Evolutionary conservation across 2,888 invertebrate species (phyloP), one percentile per base, ranked within the genome.

Genomic region (Colletes collaris): DNA sequence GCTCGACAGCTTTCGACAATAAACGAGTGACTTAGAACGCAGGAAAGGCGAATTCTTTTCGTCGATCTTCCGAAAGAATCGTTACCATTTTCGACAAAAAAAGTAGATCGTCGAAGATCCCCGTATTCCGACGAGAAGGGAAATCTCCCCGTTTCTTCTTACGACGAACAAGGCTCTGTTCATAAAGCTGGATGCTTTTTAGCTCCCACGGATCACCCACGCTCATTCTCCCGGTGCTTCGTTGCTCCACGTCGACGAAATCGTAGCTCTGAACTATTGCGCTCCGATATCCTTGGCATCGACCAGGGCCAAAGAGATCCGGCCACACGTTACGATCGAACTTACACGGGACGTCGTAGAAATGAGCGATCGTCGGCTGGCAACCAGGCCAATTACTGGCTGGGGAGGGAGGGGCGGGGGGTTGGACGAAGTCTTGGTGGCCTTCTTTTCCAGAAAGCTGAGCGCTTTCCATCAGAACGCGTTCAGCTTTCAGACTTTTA

Each of bases 181-280:
- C 68, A 65, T 81, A 75, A 80, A 81, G 75, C 75, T 71, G 19
- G 35, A 19, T 56, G 68, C 68, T 46, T 52, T 71, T 72, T 68
- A 65, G 65, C 55, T 53, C 40, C 37, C 37, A 19, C 27, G 60
- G 13, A 5, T 55, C 44, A 19, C n/a, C 13, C 65, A n/a, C 53
- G 55, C 40, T 27, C 40, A 55, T 46, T 50, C 65, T 64, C 44
- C 46, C 13, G 8, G n/a, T 11, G 40, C 13, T 16, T 56, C 44
- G 16, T n/a, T 13, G 3, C 50, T n/a, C 49, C 56, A 11, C 60
- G 37, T 59, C 75, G 60, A 63, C 67, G 35, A 56, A 62, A 55
- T 76, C 75, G 53, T 76, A 82, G 70, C 68, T 72, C 58, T 44
- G 55, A 35, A 16, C 67, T 52, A 59, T 62, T 52, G 58, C 63